These are phyloP conservation scores for Epizoanthus ramosus DNA, from an alignment of 92 coral and sea anemone genomes.

Conservation along the genomic window DNA sequence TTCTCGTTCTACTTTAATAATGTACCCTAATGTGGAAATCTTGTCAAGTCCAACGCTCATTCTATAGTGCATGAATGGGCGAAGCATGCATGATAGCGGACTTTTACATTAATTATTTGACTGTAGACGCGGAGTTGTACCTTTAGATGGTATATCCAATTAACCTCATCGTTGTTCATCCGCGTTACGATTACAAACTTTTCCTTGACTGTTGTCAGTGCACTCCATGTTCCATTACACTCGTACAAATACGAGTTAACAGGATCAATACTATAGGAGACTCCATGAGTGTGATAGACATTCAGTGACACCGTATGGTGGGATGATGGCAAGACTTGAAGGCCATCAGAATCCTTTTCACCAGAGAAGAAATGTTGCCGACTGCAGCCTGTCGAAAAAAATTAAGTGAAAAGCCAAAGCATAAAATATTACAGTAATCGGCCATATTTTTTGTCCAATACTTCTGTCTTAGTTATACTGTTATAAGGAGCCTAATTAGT, in stretches of 20 bases:
- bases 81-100: no score
- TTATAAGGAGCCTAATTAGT: background rate
- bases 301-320: constrained; percentile 5
- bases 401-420: background rate
- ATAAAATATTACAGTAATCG: background rate
- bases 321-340: background rate
- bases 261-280: background rate
- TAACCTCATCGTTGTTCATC: background rate
- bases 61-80: no score
- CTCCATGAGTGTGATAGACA: background rate
- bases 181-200: constrained; percentile 3
- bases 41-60: no score
- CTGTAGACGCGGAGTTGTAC: background rate
- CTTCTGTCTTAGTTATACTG: no score
- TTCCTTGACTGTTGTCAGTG: background rate
- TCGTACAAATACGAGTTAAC: constrained; percentile 16
- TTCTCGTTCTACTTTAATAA: no score
- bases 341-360: constrained; percentile 6
- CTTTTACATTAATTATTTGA: no score
- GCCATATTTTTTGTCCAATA: no score
- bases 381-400: constrained; percentile 7
- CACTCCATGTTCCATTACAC: constrained; percentile 41
- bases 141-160: constrained; percentile 1
- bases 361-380: constrained; percentile 1
- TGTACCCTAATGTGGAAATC: no score